These are phyloP conservation scores for Eurois occulta DNA, from an alignment of 2,888 invertebrate species.

Conservation along the genomic window DNA sequence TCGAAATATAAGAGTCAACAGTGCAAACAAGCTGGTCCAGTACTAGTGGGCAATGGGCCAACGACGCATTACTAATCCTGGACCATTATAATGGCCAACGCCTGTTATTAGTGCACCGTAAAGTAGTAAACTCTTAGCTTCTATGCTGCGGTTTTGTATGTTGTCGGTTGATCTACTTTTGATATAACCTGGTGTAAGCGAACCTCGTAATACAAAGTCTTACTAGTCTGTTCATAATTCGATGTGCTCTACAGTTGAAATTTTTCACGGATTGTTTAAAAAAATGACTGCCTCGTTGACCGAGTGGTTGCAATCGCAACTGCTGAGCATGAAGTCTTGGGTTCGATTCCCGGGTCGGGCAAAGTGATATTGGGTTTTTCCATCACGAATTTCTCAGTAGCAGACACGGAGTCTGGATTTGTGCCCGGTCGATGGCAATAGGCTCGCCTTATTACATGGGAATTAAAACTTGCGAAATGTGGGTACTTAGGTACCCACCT, in stretches of 20 bases:
- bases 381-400: not conserved
- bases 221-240: not conserved
- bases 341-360: no score
- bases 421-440: not conserved
- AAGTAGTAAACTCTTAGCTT: constrained; percentile 30
- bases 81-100: constrained; percentile 38
- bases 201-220: not conserved
- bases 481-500: not conserved
- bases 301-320: not conserved
- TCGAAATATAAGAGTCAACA: constrained; percentile 38
- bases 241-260: no score
- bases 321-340: not conserved
- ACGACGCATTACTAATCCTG: constrained; percentile 52
- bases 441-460: not conserved
- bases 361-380: not conserved
- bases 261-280: no score
- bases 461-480: not conserved
- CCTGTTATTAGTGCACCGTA: constrained; percentile 33
- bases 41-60: constrained; percentile 61
- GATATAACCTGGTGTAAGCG: not conserved
- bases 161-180: constrained; percentile 30
- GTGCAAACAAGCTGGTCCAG: constrained; percentile 40
- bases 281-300: not conserved
- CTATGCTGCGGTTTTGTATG: constrained; percentile 8
- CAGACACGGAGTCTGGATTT: not conserved